phyloP scores from a whole-genome alignment of 2,888 invertebrate genomes.

The Homarus gammarus region DNA sequence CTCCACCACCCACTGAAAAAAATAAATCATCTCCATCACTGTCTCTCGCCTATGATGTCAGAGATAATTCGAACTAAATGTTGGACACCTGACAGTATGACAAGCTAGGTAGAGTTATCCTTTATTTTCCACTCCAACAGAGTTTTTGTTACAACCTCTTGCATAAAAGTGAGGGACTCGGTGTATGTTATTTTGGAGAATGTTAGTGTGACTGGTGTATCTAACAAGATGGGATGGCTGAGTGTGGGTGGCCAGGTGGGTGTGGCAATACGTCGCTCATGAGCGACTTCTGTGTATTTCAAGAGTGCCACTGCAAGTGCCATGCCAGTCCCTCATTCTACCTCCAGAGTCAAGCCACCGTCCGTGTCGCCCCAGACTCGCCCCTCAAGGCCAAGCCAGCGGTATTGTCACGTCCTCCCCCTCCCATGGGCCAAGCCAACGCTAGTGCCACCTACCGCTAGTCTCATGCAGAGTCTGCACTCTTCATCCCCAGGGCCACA shows the following conservation, averaged over 20 bases:
- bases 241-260: background rate
- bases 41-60: background rate
- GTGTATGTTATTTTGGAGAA: background rate
- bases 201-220: background rate
- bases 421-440: background rate
- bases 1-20: background rate
- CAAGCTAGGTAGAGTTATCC: background rate
- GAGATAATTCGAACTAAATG: background rate
- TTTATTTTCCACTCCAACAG: background rate
- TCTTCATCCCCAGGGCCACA: background rate
- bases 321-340: background rate
- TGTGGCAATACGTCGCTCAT: background rate
- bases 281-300: background rate
- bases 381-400: background rate
- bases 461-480: background rate
- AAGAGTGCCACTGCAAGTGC: background rate
- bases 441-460: background rate
- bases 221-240: background rate
- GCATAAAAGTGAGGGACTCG: background rate
- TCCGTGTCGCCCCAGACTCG: slow-evolving; percentile 1
- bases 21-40: background rate
- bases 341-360: background rate
- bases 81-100: background rate
- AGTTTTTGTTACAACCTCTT: background rate
- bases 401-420: background rate